These are phyloP conservation scores for Tachystola acroxantha DNA, from an alignment of 2,888 invertebrate species.

Conservation along the genomic window DNA sequence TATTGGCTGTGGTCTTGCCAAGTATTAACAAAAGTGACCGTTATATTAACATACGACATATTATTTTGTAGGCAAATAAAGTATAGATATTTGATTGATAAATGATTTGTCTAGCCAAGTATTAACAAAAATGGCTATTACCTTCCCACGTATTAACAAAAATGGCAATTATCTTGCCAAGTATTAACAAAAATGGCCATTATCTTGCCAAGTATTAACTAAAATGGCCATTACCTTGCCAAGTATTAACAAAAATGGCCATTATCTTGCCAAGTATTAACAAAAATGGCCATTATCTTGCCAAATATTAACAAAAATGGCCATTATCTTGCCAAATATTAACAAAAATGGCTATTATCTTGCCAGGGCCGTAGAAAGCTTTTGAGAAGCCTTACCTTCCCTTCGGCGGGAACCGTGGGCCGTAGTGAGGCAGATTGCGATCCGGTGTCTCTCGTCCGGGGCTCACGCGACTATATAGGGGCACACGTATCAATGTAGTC, in stretches of 20 bases:
- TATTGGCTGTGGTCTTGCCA: not conserved
- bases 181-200: not conserved
- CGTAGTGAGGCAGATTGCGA: conserved; percentile 91
- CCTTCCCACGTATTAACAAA: no score
- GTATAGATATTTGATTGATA: no score
- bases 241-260: no score
- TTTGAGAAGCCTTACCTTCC: conserved; percentile 81
- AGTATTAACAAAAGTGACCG: not conserved
- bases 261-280: no score
- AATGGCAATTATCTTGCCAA: not conserved
- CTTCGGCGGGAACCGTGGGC: conserved; percentile 92
- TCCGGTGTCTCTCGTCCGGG: conserved; percentile 92
- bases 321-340: not conserved
- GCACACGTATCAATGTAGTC: conserved; percentile 10
- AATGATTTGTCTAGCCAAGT: no score
- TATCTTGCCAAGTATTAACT: not conserved
- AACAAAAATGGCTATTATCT: not conserved
- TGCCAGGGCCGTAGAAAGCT: not conserved
- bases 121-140: no score
- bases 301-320: not conserved
- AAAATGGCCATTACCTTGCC: no score
- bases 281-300: no score
- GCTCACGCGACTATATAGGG: conserved; percentile 90
- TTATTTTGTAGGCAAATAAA: no score
- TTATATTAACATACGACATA: no score